Base-by-base conservation (phyloP, 2,113 vertebrate species). In the Psettodes erumei region DNA sequence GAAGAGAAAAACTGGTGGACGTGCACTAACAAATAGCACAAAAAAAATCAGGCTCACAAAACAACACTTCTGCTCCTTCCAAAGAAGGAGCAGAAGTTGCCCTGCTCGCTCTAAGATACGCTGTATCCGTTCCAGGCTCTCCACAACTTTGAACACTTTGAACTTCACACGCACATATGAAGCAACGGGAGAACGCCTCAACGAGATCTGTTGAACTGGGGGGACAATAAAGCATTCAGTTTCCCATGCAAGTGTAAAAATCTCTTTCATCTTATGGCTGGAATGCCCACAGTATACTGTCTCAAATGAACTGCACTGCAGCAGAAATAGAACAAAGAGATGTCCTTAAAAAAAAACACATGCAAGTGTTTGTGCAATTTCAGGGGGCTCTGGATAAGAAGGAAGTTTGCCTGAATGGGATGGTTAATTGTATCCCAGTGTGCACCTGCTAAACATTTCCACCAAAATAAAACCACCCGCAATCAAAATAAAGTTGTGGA, bases 201-300 rank as follows among this genome's bases (percentile, higher is more conserved):
- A 10, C 9, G n/a, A 53, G 55, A 65, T 72, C 73, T 69, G 69
- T 30, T 19, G 11, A 60, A 63, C 43, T 15, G 8, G 16, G 45
- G 55, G 71, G 75, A 69, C 58, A 77, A 53, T 76, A 58, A 61
- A 79, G 64, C 27, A 4, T 32, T 35, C 8, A 50, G 45, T 37
- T 65, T 56, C 30, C 37, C 23, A 19, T 21, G 18, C 51, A 42
- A 9, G 38, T 59, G 63, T 43, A 37, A 51, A 81, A 85, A 69
- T 61, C 59, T 65, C 71, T 85, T 83, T 87, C 55, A 80, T 85
- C 75, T 84, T 45, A 54, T 45, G 43, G 60, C 67, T 59, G 35
- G 4, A 68, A 33, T 61, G 33, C 28, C 48, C 59, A 54, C 28
- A 59, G 21, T 58, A 47, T 28, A 55, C 28, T 33, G 25, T 74